These are phyloP conservation scores for Atrina japonica DNA, from an alignment of 2,888 invertebrate species.

Conservation along the genomic window DNA sequence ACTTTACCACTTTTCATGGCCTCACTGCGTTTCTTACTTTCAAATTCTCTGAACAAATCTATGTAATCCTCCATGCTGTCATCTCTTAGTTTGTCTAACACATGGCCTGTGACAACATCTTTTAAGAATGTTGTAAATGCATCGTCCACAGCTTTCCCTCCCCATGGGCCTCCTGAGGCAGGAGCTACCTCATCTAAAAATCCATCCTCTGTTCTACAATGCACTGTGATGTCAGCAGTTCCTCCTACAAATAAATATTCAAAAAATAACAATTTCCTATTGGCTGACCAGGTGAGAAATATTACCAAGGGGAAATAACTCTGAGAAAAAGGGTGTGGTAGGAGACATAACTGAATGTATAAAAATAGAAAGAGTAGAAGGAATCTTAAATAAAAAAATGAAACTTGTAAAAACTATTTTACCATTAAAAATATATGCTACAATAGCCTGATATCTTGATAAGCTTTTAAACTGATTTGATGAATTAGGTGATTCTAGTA, in stretches of 20 bases:
- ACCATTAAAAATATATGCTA: no score
- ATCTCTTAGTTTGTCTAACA: constrained; percentile 16
- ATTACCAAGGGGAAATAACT: no score
- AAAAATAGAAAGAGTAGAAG: no score
- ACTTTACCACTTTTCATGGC: constrained; percentile 20
- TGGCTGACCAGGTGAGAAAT: no score
- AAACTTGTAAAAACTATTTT: no score
- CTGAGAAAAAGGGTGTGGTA: no score
- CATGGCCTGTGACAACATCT: constrained; percentile 17
- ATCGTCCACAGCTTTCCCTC: constrained; percentile 33
- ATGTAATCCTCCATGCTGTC: constrained; percentile 34
- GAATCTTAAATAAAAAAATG: no score
- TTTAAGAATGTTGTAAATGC: constrained; percentile 23
- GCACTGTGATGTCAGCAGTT: constrained; percentile 41
- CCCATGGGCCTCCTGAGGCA: constrained; percentile 42
- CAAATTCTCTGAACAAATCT: constrained; percentile 39
- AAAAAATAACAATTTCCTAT: no score
- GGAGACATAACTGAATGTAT: no score
- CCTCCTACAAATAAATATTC: constrained; percentile 22
- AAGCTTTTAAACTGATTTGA: no score
- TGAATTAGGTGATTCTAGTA: no score
- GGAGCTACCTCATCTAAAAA: constrained; percentile 28
- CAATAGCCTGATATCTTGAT: no score
- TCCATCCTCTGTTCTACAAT: constrained; percentile 23
- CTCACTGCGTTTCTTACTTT: constrained; percentile 33